phyloP scores from a whole-genome alignment of 2,797 vertebrate genomes.

The Tamandua tetradactyla region DNA sequence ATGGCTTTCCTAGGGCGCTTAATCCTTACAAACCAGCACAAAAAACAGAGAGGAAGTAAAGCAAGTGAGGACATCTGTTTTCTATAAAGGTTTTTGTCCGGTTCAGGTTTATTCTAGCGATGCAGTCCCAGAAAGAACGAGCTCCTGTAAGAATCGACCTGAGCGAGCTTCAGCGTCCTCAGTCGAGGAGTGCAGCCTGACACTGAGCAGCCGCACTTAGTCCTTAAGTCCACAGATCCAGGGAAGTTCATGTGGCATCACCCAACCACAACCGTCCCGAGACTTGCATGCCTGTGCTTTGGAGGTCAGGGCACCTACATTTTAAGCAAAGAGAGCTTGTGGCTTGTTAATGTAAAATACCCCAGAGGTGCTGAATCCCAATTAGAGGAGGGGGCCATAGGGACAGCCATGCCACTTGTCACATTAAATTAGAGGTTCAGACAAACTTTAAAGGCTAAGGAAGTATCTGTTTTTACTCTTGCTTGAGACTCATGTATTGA shows the following conservation, averaged over 20 bases:
- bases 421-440: neutral
- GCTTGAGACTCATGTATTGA: too few species aligned
- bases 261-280: neutral
- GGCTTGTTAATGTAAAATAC: neutral
- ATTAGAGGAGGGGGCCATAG: neutral
- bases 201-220: neutral
- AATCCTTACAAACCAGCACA: too few species aligned
- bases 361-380: neutral
- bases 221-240: neutral
- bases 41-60: too few species aligned
- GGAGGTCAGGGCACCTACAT: neutral
- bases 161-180: too few species aligned
- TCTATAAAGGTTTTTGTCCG: too few species aligned
- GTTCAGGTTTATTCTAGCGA: too few species aligned
- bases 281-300: neutral
- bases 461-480: neutral
- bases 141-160: too few species aligned
- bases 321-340: neutral
- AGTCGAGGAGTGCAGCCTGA: neutral
- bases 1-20: too few species aligned
- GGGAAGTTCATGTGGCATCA: neutral
- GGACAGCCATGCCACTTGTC: neutral
- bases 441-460: neutral
- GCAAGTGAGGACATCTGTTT: too few species aligned
- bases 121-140: too few species aligned